phyloP scores from a whole-genome alignment of 2,888 invertebrate genomes.

The Eupithecia pulchellata region DNA sequence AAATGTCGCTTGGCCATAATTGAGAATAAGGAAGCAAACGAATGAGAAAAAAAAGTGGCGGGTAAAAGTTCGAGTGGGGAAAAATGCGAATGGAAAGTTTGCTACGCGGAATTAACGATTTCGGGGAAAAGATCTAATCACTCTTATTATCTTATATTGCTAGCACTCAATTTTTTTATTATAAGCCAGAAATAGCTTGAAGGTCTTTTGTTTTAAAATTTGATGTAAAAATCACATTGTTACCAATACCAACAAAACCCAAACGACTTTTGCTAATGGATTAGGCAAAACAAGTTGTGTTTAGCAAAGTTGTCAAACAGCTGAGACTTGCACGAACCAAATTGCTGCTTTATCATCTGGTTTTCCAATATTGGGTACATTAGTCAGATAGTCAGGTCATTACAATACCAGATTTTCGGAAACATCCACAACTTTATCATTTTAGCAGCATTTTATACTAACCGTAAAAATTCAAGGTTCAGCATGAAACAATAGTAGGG shows the following conservation, averaged over 20 bases:
- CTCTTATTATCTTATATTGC: too few relatives aligned
- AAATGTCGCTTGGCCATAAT: too few relatives aligned
- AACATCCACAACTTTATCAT: background rate
- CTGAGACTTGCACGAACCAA: background rate
- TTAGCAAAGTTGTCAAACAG: conserved; percentile 27
- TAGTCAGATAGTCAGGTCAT: conserved; percentile 5
- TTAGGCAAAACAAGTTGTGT: conserved; percentile 25
- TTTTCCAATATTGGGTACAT: background rate
- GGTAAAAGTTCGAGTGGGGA: too few relatives aligned
- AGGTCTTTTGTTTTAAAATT: background rate
- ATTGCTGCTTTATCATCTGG: background rate
- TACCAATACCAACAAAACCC: background rate
- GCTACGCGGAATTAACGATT: too few relatives aligned
- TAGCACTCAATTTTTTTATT: background rate
- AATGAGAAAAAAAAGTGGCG: too few relatives aligned
- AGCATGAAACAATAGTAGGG: conserved; percentile 22
- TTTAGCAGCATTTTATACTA: background rate
- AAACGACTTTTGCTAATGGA: conserved; percentile 9
- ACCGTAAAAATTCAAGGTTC: background rate
- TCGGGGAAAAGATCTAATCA: too few relatives aligned
- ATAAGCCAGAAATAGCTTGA: background rate
- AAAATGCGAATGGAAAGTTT: too few relatives aligned
- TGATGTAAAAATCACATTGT: background rate
- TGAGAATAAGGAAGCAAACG: too few relatives aligned
- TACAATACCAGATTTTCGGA: background rate